Evolutionary conservation across 2,113 vertebrate species (phyloP).

Genomic region (Osmerus eperlanus): DNA sequence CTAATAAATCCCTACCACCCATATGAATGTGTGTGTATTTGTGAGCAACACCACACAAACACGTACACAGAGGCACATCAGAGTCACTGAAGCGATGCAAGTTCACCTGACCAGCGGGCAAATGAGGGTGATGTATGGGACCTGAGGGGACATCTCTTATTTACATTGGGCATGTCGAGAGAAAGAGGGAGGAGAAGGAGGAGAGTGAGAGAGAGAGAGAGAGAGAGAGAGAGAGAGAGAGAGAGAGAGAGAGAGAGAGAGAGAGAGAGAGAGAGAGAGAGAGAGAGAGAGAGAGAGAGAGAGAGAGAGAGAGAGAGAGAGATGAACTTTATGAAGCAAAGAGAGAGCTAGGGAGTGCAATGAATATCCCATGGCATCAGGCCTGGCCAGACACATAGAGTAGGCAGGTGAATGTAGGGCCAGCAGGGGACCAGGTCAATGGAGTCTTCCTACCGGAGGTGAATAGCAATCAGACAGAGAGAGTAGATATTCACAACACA

Average conservation of each 20-base stretch:
- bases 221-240: conserved; percentile 9
- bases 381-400: too few species aligned
- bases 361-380: too few species aligned
- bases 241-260: neutral
- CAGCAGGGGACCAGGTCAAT: neutral
- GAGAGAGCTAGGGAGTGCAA: too few species aligned
- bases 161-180: neutral
- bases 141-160: neutral
- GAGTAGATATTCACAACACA: conserved; percentile 17
- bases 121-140: neutral
- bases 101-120: too few species aligned
- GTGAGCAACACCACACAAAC: too few species aligned
- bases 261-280: neutral
- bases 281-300: neutral
- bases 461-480: conserved; percentile 48
- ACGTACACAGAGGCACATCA: neutral
- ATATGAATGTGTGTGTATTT: too few species aligned
- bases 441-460: conserved; percentile 26
- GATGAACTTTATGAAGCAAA: neutral
- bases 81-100: too few species aligned
- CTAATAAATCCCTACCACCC: neutral
- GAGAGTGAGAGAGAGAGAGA: neutral
- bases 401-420: neutral
- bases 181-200: neutral
- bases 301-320: conserved; percentile 1